Base-by-base conservation (phyloP, 2,888 invertebrate genomes). In the Nowickia ferox region DNA sequence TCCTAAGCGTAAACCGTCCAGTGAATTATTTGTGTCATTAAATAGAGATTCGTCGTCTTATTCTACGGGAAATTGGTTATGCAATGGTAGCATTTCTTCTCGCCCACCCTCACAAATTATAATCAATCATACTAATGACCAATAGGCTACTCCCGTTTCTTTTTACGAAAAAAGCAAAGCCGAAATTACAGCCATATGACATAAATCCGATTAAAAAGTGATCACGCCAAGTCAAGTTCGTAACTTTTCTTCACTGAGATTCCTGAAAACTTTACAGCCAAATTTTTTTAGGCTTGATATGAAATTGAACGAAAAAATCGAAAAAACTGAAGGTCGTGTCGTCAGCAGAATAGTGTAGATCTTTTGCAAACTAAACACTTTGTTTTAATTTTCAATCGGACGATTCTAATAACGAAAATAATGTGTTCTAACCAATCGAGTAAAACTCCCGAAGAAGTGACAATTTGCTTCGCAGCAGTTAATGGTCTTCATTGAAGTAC, bases 361-460 rank as follows among this genome's bases (percentile, higher is more conserved):
- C 92, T 97, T 55, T 97, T 96, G 0, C 97, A 97, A 88, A 97
- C 97, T 0, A 97, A 97, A 90, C 96, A 97, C 90, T 97, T 97
- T 92, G 97, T 19, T 95, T 97, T 90, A 96, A 97, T 6, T 97
- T 97, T 1, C 96, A 96, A 13, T 88, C 84, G 8, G 42, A 76
- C 74, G 22, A 65, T 11, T 2, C 1, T 15, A 46, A 77, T 19
- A 44, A 96, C 90, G 96, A 96, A 90, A 96, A 96, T 74, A 96
- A 30, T 96, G 15, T 95, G 96, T 30, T 96, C 96, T 90, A 96
- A 94, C 71, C 95, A 95, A 61, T 95, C 95, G 90, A 95, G 95
- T 89, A 93, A 95, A 13, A 91, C 93, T 2, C 93, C 93, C n/a
- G 91, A 92, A 80, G 93, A 93, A 87, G 91, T 93, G 53, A 92